Evolutionary conservation across 2,888 invertebrate species (phyloP), one percentile per base, ranked within the genome.

Genomic region (Petrolisthes manimaculis): DNA sequence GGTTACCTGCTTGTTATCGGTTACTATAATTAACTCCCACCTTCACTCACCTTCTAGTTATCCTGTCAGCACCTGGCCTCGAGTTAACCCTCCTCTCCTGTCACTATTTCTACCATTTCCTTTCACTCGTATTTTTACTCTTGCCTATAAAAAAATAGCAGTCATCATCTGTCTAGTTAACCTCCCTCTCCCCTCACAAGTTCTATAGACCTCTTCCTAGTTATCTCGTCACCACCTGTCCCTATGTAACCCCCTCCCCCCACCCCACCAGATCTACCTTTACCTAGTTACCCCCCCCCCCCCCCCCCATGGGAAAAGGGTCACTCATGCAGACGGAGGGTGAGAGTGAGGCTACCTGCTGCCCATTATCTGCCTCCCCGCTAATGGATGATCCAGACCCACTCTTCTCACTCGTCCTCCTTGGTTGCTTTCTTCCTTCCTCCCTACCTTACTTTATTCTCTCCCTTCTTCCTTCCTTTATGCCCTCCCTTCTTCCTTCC

Each of bases 251-350:
- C 12, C 54, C 18, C 21, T 55, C 55, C 54, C 54, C 18, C 81
- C 51, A 18, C 18, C 56, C 12, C 61, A 8, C 37, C 14, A 4
- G 6, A 21, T 67, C 21, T 24, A 9, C 51, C 78, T 67, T 61
- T 14, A 5, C 24, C 81, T 77, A 12, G 24, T 5, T 37, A 21
- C 1, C 74, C 18, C 77, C 77, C n/a, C 74, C 18, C 77, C 77
- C n/a, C 77, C 8, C 77, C 77, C 78, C 61, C 51, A n/a, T 78
- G 78, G 78, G 78, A 79, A 84, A 67, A 84, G 51, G 67, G 37
- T 67, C 67, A 84, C 78, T 84, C 84, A 84, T 84, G 84, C 54
- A 79, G 84, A 84, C 67, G 78, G 61, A 18, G 56, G 56, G 77
- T 12, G 8, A 54, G 67, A 8, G 77, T 2, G 54, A 24, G 21